A percentile compares a stretch with the other conserved stretches of the same genome.
phyloP scores from a whole-genome alignment of 2,113 vertebrate species.

The Bombycilla garrulus region DNA sequence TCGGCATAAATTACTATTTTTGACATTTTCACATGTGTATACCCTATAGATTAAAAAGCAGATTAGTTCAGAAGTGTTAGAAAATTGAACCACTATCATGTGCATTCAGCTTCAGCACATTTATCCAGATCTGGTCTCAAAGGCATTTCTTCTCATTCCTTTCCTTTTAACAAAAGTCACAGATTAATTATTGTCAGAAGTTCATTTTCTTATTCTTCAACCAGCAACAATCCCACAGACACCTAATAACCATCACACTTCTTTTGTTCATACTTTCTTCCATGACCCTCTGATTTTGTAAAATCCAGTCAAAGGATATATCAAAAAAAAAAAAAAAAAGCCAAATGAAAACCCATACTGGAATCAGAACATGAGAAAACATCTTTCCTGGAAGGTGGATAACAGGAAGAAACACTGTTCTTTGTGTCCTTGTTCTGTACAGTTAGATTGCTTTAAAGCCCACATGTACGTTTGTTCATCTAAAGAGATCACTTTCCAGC shows the following conservation, averaged over 20 bases:
- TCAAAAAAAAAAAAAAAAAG: neutral
- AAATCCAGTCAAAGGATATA: neutral
- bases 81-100: neutral
- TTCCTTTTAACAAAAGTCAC: neutral
- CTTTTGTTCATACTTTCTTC: neutral
- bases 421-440: neutral
- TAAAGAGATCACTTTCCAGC: neutral
- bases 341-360: neutral
- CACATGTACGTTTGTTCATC: neutral
- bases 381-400: neutral
- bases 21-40: neutral
- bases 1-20: neutral
- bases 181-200: neutral
- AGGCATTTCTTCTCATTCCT: neutral
- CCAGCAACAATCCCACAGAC: neutral
- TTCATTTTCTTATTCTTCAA: neutral
- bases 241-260: neutral
- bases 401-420: neutral
- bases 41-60: neutral
- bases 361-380: neutral
- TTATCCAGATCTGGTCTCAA: neutral
- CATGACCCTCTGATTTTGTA: neutral
- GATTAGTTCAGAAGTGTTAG: neutral
- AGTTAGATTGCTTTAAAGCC: neutral
- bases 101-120: neutral